These are phyloP conservation scores for Manacus vitellinus DNA, from an alignment of 2,113 vertebrate genomes.

Conservation along the genomic window DNA sequence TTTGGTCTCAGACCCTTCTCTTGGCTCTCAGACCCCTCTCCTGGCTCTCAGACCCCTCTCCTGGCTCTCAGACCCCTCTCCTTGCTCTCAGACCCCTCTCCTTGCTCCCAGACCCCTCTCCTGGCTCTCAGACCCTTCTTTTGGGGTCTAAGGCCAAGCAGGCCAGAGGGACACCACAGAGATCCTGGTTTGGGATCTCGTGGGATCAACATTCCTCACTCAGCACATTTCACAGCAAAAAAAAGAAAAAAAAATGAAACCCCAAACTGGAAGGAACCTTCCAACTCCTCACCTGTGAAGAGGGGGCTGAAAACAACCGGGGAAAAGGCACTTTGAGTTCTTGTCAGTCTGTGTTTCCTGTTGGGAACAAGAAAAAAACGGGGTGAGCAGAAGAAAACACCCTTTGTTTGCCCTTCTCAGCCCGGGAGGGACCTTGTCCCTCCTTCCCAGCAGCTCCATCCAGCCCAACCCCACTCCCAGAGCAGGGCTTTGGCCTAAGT, in stretches of 20 bases:
- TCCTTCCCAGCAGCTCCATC: neutral
- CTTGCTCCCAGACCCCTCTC: neutral
- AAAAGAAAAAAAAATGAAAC: rapidly evolving
- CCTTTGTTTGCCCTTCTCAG: neutral
- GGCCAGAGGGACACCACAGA: neutral
- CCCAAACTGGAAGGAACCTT: rapidly evolving
- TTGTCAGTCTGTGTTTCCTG: slow-evolving; percentile 89
- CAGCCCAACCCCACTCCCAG: neutral
- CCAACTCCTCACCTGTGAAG: slow-evolving; percentile 88
- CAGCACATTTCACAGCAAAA: neutral
- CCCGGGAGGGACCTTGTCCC: neutral
- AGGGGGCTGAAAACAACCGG: slow-evolving; percentile 90
- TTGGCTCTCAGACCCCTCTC: too few species aligned
- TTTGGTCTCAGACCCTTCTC: too few species aligned
- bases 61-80: too few species aligned
- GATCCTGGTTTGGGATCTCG: rapidly evolving
- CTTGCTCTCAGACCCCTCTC: neutral
- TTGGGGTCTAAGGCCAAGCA: neutral
- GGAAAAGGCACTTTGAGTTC: slow-evolving; percentile 98
- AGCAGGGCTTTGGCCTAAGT: neutral
- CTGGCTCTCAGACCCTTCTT: neutral
- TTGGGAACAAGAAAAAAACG: neutral
- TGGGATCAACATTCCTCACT: rapidly evolving
- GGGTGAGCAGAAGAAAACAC: neutral
- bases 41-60: too few species aligned